Evolutionary conservation across 2,113 vertebrate species (phyloP).

Genomic region (Hippocampus mohnikei): DNA sequence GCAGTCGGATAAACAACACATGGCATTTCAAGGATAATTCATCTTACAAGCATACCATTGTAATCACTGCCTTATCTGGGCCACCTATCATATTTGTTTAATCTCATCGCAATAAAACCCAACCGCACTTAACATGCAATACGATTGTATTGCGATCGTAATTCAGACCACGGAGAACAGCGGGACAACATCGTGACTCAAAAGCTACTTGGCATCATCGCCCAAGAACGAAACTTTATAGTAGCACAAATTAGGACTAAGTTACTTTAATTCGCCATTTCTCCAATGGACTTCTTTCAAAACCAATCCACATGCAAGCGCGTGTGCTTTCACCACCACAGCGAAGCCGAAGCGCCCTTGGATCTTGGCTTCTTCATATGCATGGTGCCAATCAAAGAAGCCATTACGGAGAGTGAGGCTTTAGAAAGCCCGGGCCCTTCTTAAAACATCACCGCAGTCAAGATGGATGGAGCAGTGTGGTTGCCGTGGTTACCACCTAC

Average conservation of each 20-base stretch:
- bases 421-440: slow-evolving; percentile 49
- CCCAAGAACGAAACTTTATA: background rate
- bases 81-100: background rate
- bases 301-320: background rate
- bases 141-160: background rate
- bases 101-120: background rate
- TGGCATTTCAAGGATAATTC: background rate
- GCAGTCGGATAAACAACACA: background rate
- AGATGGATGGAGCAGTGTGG: slow-evolving; percentile 52
- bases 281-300: background rate
- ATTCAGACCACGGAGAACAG: background rate
- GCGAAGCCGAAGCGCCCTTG: slow-evolving; percentile 5
- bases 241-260: background rate
- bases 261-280: background rate
- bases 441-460: slow-evolving; percentile 53
- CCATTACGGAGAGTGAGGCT: slow-evolving; percentile 55
- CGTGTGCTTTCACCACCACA: background rate
- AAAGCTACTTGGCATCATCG: background rate
- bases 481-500: slow-evolving; percentile 71
- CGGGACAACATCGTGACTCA: background rate
- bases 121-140: background rate
- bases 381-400: slow-evolving; percentile 60
- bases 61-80: background rate
- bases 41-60: background rate
- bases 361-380: slow-evolving; percentile 61